phyloP scores from a whole-genome alignment of 2,888 invertebrate genomes.

The Protophormia terraenovae region DNA sequence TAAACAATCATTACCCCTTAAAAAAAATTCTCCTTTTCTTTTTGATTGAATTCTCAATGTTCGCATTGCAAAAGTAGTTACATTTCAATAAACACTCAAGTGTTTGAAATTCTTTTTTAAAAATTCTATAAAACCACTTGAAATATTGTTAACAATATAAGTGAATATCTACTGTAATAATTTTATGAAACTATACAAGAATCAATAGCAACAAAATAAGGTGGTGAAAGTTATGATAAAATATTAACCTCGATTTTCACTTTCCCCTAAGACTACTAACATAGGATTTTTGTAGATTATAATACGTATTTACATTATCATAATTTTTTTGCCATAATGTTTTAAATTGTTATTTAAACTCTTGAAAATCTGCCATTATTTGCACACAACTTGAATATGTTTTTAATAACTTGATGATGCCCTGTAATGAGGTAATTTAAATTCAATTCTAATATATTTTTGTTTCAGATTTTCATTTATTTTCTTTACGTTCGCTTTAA shows the following conservation, averaged over 20 bases:
- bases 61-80: constrained; percentile 26
- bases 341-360: constrained; percentile 72
- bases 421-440: constrained; percentile 79
- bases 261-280: background rate
- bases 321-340: constrained; percentile 13
- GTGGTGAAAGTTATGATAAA: constrained; percentile 74
- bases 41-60: constrained; percentile 30
- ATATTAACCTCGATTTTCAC: constrained; percentile 47
- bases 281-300: background rate
- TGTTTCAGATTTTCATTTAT: constrained; percentile 17
- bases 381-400: constrained; percentile 72
- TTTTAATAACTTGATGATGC: constrained; percentile 67
- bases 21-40: background rate
- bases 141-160: constrained; percentile 8
- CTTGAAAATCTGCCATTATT: constrained; percentile 77
- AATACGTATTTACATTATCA: background rate
- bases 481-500: background rate
- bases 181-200: background rate
- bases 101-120: background rate
- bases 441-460: constrained; percentile 76
- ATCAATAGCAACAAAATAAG: constrained; percentile 55
- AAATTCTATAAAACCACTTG: constrained; percentile 7
- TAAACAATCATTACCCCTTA: background rate
- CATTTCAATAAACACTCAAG: constrained; percentile 60
- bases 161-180: background rate